These are phyloP conservation scores for Melospiza georgiana DNA, from an alignment of 2,113 vertebrate genomes.

Conservation along the genomic window DNA sequence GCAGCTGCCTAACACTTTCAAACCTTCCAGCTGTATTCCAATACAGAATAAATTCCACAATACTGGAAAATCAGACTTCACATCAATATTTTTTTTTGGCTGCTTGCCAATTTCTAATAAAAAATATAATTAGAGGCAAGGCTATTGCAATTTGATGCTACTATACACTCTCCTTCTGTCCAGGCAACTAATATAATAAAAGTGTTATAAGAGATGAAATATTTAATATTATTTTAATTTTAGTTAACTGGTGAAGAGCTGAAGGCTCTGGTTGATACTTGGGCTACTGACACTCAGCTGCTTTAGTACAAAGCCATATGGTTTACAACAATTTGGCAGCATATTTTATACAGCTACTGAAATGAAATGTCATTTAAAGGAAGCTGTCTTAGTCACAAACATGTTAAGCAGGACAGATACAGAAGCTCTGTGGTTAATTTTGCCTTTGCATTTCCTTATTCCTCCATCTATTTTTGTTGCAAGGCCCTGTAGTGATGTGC, in stretches of 20 bases:
- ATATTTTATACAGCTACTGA: not conserved
- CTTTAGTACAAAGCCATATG: not conserved
- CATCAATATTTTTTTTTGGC: constrained; percentile 76
- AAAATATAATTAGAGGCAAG: constrained; percentile 73
- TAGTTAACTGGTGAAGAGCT: constrained; percentile 16
- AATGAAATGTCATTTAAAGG: not conserved
- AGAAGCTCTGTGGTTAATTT: not conserved
- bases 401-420: not conserved
- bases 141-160: constrained; percentile 68
- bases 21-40: constrained; percentile 53
- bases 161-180: constrained; percentile 56
- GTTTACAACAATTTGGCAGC: not conserved
- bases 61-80: constrained; percentile 68
- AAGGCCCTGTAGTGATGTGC: not conserved
- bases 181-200: constrained; percentile 69
- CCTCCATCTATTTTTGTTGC: not conserved
- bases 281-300: constrained; percentile 6
- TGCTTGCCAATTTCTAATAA: constrained; percentile 71
- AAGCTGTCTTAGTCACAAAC: not conserved
- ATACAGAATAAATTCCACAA: constrained; percentile 69
- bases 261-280: constrained; percentile 19
- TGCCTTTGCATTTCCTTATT: not conserved
- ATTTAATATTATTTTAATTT: constrained; percentile 61
- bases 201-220: constrained; percentile 56
- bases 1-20: constrained; percentile 72